phyloP scores from a whole-genome alignment of 92 coral and sea anemone species.

The Blastomussa wellsi region DNA sequence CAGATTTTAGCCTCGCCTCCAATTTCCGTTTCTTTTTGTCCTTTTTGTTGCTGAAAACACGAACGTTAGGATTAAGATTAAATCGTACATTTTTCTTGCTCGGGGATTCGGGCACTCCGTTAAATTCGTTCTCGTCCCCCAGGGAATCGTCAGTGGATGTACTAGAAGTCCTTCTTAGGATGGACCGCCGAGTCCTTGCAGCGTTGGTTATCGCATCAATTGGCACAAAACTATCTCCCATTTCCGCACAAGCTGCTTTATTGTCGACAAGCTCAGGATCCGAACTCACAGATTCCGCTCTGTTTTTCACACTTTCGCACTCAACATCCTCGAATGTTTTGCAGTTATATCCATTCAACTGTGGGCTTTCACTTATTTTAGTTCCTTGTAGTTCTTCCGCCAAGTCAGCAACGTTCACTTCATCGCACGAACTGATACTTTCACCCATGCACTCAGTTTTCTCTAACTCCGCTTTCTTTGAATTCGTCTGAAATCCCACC shows the following conservation, averaged over 20 bases:
- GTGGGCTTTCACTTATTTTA: not conserved
- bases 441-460: slow-evolving; percentile 21
- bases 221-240: slow-evolving; percentile 27
- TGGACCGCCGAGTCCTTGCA: slow-evolving; percentile 61
- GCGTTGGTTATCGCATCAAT: slow-evolving; percentile 43
- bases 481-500: not conserved
- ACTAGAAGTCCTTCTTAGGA: slow-evolving; percentile 80
- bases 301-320: not conserved
- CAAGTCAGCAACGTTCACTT: slow-evolving; percentile 3
- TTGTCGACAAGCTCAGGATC: slow-evolving; percentile 4
- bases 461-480: not conserved
- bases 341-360: not conserved
- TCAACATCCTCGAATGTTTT: not conserved
- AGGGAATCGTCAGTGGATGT: slow-evolving; percentile 81
- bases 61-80: slow-evolving; percentile 88
- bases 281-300: slow-evolving; percentile 4
- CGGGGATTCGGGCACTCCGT: slow-evolving; percentile 77
- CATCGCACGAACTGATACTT: slow-evolving; percentile 23
- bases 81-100: slow-evolving; percentile 92
- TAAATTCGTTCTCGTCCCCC: slow-evolving; percentile 66
- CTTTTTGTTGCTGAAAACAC: slow-evolving; percentile 92
- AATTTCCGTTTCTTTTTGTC: slow-evolving; percentile 89
- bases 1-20: slow-evolving; percentile 63
- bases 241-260: slow-evolving; percentile 12
- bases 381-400: slow-evolving; percentile 4